Evolutionary conservation across 2,888 invertebrate genomes (phyloP), one percentile per base, ranked within the genome.

Genomic region (Proisotoma minuta): DNA sequence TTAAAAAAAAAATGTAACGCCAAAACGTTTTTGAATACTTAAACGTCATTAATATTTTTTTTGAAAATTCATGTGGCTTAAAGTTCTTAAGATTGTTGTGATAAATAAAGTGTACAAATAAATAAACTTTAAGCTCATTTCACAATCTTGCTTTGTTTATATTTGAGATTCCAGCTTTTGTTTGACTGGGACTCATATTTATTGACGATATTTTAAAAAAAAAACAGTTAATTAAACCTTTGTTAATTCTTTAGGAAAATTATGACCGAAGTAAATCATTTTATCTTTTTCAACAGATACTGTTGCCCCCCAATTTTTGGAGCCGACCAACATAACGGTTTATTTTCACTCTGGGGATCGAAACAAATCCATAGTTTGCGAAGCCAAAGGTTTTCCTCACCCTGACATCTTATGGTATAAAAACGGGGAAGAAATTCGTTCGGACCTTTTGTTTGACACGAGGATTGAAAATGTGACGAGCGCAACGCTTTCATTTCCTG

Each of bases 401-500:
- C 69, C 69, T 8, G 66, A 62, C 20, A 57, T 69, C 29, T 40
- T 61, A 50, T 69, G 66, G 66, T 57, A 64, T 22, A 62, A 57
- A 59, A 59, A 65, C 53, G 63, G 60, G 29, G 59, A 65, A 26
- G 26, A 43, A 43, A 43, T 43, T 12, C 43, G 43, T 12, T 43
- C 43, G 5, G 43, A 43, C 43, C 18, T 43, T 5, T 18, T 43
- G 5, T 43, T 43, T n/a, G 43, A 43, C 18, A 20, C 18, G 5
- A 43, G 18, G 20, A 43, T 18, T 18, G 20, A 43, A 15, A 43
- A 43, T n/a, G 15, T 5, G 43, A 66, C 69, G 1, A 54, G 56
- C n/a, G 58, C 62, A 2, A 58, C 39, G 43, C 54, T 69, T 12
- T 24, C 50, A 2, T 54, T 69, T 4, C 28, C 39, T 1, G 64